Base-by-base conservation (phyloP, 2,888 invertebrate species). In the Eremobia ochroleuca region DNA sequence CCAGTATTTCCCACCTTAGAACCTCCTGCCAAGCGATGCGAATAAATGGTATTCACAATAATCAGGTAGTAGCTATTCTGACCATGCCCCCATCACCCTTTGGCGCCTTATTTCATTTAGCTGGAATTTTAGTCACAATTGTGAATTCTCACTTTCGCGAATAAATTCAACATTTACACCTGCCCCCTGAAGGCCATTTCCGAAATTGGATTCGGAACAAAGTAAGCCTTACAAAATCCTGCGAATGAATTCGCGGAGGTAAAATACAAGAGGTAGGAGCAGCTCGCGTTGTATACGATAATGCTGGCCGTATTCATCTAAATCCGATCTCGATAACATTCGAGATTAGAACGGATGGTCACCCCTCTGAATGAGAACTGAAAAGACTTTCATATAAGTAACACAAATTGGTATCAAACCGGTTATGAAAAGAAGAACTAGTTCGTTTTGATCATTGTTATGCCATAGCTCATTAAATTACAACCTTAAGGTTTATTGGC, bases 191-290 rank as follows among this genome's bases (percentile, higher is more conserved):
- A 82, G 78, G 75, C 82, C 85, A 85, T 89, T 89, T 72, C 55
- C 71, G 40, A 86, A 90, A 88, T 88, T 89, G 85, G 87, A 85
- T 89, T 83, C 69, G 81, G 84, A 81, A 87, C 82, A 86, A 82
- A 83, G 85, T 87, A 90, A 85, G 82, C 86, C 75, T 80, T 79
- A 61, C 40, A 81, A 68, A 76, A 76, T 70, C 76, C 68, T 77
- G 77, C 69, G 77, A 90, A 88, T 83, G 86, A 88, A 90, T 88
- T 86, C 80, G 76, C 67, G 69, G 67, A 79, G 84, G 85, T 87
- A 82, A 82, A 84, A 85, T 90, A 86, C 83, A 87, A 82, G 82
- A 78, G 77, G 77, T 79, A 46, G 58, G 70, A 76, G 71, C 72
- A 76, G 43, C 77, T 77, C 70, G 77, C 73, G 78, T 83, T 78